These are phyloP conservation scores for Scolanthus callimorphus DNA, from an alignment of 92 coral and sea anemone genomes.

Conservation along the genomic window DNA sequence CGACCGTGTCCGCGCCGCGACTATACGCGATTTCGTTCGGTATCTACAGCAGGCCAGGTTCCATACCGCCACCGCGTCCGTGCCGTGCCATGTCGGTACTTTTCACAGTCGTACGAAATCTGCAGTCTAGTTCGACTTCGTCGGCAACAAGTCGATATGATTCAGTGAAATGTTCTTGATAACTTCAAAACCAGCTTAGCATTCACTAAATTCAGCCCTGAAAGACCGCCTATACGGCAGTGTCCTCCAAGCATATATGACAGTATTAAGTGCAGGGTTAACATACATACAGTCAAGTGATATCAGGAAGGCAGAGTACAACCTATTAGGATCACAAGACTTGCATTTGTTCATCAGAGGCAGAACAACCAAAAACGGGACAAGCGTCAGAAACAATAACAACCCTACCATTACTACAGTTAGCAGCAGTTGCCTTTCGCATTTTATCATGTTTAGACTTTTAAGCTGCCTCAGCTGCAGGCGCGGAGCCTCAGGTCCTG, in stretches of 20 bases:
- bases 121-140: too few relatives aligned
- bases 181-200: too few relatives aligned
- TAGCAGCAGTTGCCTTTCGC: conserved; percentile 25
- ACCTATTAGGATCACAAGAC: background rate
- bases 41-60: too few relatives aligned
- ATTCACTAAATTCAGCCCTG: too few relatives aligned
- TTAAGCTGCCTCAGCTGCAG: background rate
- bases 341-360: conserved; percentile 14
- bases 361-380: conserved; percentile 26
- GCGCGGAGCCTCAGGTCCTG: background rate
- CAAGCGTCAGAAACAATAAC: conserved; percentile 18
- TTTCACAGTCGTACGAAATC: too few relatives aligned
- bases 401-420: conserved; percentile 25
- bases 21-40: too few relatives aligned
- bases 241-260: conserved; percentile 45
- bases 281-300: conserved; percentile 19
- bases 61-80: too few relatives aligned
- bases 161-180: too few relatives aligned
- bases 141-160: too few relatives aligned
- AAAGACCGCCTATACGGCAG: conserved; percentile 33
- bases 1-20: too few relatives aligned
- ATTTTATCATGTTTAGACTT: conserved; percentile 5
- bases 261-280: conserved; percentile 30
- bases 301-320: conserved; percentile 4
- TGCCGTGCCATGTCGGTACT: too few relatives aligned